Conservation (phyloP, 2,113 vertebrate genomes). For the Entomyzon cyanotis region DNA sequence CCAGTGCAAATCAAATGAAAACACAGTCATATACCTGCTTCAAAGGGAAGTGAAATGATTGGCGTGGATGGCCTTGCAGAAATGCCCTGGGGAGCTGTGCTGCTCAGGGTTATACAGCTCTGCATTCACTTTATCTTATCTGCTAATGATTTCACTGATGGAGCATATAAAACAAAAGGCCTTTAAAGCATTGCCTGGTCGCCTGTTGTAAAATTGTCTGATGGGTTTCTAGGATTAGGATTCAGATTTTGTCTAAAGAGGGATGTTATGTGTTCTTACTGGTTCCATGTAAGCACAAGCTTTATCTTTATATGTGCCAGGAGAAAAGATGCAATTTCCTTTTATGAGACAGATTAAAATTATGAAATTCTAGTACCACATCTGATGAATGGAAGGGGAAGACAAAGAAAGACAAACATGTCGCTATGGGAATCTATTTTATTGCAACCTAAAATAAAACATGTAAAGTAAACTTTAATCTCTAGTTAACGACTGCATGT, state of each 20-base stretch:
- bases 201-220: slow-evolving; percentile 24
- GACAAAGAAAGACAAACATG: not conserved
- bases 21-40: not conserved
- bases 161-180: not conserved
- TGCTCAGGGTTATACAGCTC: not conserved
- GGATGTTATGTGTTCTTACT: not conserved
- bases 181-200: slow-evolving; percentile 2
- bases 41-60: not conserved
- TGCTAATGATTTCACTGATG: slow-evolving; percentile 8
- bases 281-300: not conserved
- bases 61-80: not conserved
- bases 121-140: slow-evolving; percentile 19
- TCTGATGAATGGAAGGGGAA: not conserved
- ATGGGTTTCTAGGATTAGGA: slow-evolving; percentile 15
- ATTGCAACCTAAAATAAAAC: not conserved
- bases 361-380: not conserved
- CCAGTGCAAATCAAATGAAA: not conserved
- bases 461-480: not conserved
- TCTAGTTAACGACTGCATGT: not conserved
- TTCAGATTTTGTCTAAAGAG: not conserved
- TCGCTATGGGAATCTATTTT: not conserved
- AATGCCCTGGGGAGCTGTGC: not conserved
- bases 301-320: slow-evolving; percentile 3
- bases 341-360: slow-evolving; percentile 23
- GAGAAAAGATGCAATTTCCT: slow-evolving; percentile 13